Conservation (phyloP, 2,797 vertebrate species). For the Hemitrygon akajei region DNA sequence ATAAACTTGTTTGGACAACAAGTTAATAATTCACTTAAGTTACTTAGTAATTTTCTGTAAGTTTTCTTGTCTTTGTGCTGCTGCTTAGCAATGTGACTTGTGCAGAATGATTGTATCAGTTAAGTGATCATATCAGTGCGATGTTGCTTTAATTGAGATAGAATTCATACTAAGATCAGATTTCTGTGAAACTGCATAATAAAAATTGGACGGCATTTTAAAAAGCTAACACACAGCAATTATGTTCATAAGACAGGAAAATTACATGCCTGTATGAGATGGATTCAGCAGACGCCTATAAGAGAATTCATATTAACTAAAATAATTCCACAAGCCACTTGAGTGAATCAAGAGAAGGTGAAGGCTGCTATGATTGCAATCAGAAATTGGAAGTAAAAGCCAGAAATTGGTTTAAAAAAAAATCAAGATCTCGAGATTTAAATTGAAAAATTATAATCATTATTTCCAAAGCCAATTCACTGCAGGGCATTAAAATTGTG, state of each 20-base stretch:
- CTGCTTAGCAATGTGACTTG: background rate
- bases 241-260: background rate
- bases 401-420: background rate
- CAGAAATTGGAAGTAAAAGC: background rate
- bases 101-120: background rate
- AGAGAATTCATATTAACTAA: background rate
- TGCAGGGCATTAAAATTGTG: background rate
- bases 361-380: background rate
- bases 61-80: background rate
- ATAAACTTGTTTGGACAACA: too few species aligned
- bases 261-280: background rate
- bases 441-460: constrained; percentile 13
- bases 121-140: background rate
- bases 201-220: background rate
- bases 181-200: background rate
- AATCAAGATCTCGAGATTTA: constrained; percentile 15
- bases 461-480: background rate
- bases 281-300: background rate
- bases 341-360: background rate
- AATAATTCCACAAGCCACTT: background rate
- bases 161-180: background rate
- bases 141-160: background rate
- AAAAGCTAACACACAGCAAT: background rate
- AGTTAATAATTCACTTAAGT: too few species aligned
- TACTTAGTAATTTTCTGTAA: background rate